Conservation (phyloP, 2,797 vertebrate species). For the Menidia menidia region DNA sequence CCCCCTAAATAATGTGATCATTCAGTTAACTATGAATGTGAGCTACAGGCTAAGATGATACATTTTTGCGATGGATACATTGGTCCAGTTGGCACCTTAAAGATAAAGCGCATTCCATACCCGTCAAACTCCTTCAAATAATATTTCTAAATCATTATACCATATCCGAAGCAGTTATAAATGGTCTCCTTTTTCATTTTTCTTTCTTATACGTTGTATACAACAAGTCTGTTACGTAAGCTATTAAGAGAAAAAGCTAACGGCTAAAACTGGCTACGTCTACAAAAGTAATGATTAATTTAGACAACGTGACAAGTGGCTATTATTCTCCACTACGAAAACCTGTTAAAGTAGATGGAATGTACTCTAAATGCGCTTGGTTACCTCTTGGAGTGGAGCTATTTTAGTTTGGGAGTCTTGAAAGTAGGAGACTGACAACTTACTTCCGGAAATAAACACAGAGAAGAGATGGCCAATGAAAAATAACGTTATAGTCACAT, state of each 20-base stretch:
- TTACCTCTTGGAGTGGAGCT: conserved; percentile 49
- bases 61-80: conserved; percentile 1
- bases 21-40: background rate
- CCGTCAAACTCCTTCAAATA: background rate
- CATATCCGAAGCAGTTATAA: rapidly evolving
- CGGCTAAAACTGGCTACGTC: conserved; percentile 50
- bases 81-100: background rate
- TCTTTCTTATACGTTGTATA: background rate
- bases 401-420: conserved; percentile 23
- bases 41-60: conserved; percentile 32
- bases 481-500: conserved; percentile 40
- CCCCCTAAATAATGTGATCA: rapidly evolving
- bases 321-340: too few species aligned
- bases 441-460: conserved; percentile 82
- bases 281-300: background rate
- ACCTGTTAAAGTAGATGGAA: rapidly evolving
- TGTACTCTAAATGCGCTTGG: rapidly evolving
- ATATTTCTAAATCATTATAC: background rate
- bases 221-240: conserved; percentile 57
- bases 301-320: background rate
- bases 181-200: background rate
- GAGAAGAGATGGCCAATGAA: conserved; percentile 55
- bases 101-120: too few species aligned
- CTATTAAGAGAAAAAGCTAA: conserved; percentile 41
- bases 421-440: conserved; percentile 59